phyloP scores from a whole-genome alignment of 1,140 invertebrate species.

The Heliconius congener region DNA sequence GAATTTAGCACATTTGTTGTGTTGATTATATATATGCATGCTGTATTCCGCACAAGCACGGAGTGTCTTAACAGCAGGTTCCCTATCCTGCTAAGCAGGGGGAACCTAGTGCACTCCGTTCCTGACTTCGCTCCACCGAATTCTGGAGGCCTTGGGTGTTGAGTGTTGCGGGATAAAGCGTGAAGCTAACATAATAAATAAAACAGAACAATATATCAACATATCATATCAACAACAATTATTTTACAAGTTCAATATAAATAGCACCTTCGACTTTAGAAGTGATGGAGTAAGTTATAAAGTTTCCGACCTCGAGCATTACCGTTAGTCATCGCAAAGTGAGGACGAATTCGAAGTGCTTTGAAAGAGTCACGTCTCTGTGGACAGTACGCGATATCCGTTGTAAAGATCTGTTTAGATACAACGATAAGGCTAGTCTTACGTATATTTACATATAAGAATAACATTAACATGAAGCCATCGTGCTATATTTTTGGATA shows the following conservation, averaged over 20 bases:
- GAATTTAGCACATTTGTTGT: no score
- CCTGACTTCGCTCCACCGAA: no score
- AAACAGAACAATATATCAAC: background rate
- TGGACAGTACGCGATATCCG: constrained; percentile 30
- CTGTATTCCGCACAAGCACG: no score
- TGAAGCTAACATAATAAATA: no score
- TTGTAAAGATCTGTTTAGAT: constrained; percentile 36
- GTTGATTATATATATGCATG: no score
- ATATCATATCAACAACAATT: constrained; percentile 2
- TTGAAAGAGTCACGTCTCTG: constrained; percentile 44
- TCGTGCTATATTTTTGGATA: no score
- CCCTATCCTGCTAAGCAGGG: no score
- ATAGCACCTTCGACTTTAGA: background rate
- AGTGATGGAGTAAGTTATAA: constrained; percentile 22
- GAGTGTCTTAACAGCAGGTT: no score
- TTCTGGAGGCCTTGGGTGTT: no score
- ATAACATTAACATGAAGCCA: no score
- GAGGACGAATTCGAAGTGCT: constrained; percentile 36
- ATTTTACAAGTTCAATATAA: background rate
- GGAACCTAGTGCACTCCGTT: no score
- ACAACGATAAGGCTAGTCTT: background rate
- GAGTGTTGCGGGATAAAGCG: no score
- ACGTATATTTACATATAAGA: background rate
- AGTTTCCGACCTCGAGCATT: constrained; percentile 24
- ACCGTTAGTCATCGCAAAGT: constrained; percentile 34